Evolutionary conservation across 2,113 vertebrate genomes (phyloP).

Genomic region (Tor tambroides): DNA sequence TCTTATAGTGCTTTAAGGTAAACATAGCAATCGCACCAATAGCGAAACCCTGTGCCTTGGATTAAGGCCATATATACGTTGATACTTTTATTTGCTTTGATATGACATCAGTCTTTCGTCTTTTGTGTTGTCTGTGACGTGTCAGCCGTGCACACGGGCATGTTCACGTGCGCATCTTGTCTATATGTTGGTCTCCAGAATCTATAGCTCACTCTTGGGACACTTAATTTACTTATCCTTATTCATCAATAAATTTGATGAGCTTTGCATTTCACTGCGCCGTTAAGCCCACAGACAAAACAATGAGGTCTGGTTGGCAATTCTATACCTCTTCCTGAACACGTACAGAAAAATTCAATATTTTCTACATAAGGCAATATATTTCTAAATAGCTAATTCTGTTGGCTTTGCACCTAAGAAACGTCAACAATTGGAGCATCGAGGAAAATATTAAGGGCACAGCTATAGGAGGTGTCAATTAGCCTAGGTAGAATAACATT

Average conservation of each 20-base stretch:
- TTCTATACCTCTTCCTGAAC: not conserved
- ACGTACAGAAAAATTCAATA: not conserved
- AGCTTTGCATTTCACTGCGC: not conserved
- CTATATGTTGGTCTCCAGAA: not conserved
- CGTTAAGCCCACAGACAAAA: not conserved
- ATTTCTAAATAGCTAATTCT: not conserved
- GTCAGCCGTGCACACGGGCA: not conserved
- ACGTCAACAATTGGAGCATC: not conserved
- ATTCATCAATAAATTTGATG: not conserved
- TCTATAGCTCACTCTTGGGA: not conserved
- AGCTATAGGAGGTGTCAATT: not conserved
- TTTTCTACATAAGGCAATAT: not conserved
- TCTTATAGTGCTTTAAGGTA: constrained; percentile 34
- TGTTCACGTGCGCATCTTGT: not conserved
- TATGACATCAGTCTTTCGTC: constrained; percentile 28
- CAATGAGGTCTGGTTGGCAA: too few species aligned
- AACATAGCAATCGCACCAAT: constrained; percentile 65
- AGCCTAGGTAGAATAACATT: not conserved
- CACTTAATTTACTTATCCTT: not conserved
- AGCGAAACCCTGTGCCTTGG: not conserved
- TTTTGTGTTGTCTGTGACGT: not conserved
- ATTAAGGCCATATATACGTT: constrained; percentile 11
- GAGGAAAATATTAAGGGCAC: not conserved
- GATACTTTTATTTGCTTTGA: constrained; percentile 40
- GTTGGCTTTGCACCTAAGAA: not conserved